These are phyloP conservation scores for Sycophaga agraensis DNA, from an alignment of 1,140 invertebrate genomes.

Conservation along the genomic window DNA sequence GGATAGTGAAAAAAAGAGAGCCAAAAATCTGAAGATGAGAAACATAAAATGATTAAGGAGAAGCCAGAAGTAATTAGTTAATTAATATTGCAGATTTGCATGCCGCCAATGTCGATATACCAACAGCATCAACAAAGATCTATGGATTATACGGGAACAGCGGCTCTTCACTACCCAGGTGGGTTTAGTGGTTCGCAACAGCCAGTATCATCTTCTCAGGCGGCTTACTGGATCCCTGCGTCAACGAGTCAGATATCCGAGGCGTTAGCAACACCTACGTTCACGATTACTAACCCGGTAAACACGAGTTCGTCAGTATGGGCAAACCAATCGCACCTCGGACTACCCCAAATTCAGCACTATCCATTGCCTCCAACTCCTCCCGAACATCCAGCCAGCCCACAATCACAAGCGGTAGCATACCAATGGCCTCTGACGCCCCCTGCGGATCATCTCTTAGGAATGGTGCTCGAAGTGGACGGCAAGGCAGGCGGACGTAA, in stretches of 20 bases:
- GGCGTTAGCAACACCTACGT: constrained; percentile 33
- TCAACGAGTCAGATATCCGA: constrained; percentile 36
- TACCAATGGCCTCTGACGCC: constrained; percentile 42
- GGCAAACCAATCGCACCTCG: not conserved
- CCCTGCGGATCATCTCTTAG: constrained; percentile 21
- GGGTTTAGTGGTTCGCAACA: not conserved
- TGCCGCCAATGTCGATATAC: constrained; percentile 43
- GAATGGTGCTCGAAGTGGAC: constrained; percentile 14
- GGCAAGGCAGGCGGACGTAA: constrained; percentile 16
- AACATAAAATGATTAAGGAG: no score
- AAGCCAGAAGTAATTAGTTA: no score
- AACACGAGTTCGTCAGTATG: constrained; percentile 22
- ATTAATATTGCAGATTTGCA: constrained; percentile 37
- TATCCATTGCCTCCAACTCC: constrained; percentile 41
- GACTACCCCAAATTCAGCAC: constrained; percentile 33
- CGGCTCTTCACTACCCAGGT: constrained; percentile 34
- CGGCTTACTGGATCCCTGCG: constrained; percentile 39
- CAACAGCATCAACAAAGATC: constrained; percentile 24
- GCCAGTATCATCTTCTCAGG: constrained; percentile 30
- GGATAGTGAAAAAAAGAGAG: no score
- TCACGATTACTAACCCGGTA: constrained; percentile 24
- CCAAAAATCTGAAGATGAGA: no score
- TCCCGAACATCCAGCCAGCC: constrained; percentile 20
- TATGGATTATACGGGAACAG: constrained; percentile 40
- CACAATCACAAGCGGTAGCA: constrained; percentile 32